A percentile compares a stretch with the other conserved stretches of the same genome.
Evolutionary conservation across 2,888 invertebrate genomes (phyloP).

Genomic region (Amblyjoppa proteus): DNA sequence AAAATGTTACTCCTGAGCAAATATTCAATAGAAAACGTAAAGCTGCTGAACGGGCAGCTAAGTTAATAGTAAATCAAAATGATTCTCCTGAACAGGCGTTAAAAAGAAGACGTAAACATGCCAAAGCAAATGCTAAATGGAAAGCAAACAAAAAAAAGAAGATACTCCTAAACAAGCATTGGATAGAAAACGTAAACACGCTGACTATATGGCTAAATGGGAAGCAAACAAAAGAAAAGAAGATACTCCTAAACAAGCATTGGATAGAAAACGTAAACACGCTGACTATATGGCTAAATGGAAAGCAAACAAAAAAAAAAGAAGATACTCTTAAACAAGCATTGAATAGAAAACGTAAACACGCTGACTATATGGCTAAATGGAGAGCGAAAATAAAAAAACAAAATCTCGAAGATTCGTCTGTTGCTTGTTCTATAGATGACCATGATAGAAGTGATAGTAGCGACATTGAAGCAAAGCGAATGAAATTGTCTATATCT

Average conservation of each 20-base stretch:
- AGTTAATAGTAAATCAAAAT: neutral
- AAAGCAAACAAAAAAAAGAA: slow-evolving; percentile 3
- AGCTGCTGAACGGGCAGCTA: neutral
- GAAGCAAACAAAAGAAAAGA: too few relatives aligned
- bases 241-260: too few relatives aligned
- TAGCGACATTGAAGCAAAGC: too few relatives aligned
- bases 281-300: too few relatives aligned
- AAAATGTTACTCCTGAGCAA: neutral
- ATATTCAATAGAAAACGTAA: neutral
- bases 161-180: neutral
- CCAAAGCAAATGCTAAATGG: neutral
- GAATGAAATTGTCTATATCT: neutral
- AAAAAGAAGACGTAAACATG: neutral
- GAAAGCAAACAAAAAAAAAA: too few relatives aligned
- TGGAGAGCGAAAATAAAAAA: neutral
- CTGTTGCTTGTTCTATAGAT: too few relatives aligned
- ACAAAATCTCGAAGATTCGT: neutral
- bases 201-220: neutral
- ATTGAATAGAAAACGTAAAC: too few relatives aligned
- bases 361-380: too few relatives aligned
- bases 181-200: neutral
- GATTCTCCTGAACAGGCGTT: neutral
- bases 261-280: too few relatives aligned
- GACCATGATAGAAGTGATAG: too few relatives aligned
- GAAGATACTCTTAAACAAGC: too few relatives aligned